Percentiles rank a stretch among this genome's conserved stretches.
Evolutionary conservation across 2,888 invertebrate genomes (phyloP).

Genomic region (Deilephila elpenor): DNA sequence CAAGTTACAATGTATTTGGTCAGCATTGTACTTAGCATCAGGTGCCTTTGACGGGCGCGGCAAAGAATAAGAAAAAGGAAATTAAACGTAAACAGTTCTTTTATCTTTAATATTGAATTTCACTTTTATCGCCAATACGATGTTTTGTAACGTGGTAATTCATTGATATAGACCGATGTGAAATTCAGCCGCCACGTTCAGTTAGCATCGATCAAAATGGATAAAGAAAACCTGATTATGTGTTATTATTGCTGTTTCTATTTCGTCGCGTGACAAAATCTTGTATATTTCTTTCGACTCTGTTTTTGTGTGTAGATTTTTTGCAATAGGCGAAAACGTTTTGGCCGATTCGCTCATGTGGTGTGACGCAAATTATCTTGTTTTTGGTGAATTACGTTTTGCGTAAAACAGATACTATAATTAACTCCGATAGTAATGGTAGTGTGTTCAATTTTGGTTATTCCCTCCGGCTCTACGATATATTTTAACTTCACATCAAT

Average conservation of each 20-base stretch:
- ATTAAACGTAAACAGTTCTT: not conserved
- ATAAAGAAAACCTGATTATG: slow-evolving; percentile 13
- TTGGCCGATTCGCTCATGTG: not conserved
- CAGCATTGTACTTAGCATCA: no score
- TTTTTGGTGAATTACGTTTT: not conserved
- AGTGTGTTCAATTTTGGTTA: not conserved
- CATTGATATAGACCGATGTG: slow-evolving; percentile 6
- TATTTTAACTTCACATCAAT: no score
- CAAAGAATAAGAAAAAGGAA: not conserved
- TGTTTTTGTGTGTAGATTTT: not conserved
- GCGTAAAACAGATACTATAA: not conserved
- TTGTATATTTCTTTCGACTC: not conserved
- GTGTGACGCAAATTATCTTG: not conserved
- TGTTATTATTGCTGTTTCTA: slow-evolving; percentile 3
- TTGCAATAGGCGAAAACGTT: not conserved
- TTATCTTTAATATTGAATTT: not conserved
- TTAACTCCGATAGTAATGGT: not conserved
- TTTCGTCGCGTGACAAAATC: slow-evolving; percentile 4
- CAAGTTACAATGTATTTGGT: no score
- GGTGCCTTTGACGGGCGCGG: no score
- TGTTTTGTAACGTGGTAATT: not conserved
- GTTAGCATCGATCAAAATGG: slow-evolving; percentile 8
- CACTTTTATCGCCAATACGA: not conserved
- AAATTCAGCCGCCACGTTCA: not conserved
- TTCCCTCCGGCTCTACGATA: not conserved